Conservation (phyloP, 2,113 vertebrate genomes). For the Pseudolaguvia tuberculata region DNA sequence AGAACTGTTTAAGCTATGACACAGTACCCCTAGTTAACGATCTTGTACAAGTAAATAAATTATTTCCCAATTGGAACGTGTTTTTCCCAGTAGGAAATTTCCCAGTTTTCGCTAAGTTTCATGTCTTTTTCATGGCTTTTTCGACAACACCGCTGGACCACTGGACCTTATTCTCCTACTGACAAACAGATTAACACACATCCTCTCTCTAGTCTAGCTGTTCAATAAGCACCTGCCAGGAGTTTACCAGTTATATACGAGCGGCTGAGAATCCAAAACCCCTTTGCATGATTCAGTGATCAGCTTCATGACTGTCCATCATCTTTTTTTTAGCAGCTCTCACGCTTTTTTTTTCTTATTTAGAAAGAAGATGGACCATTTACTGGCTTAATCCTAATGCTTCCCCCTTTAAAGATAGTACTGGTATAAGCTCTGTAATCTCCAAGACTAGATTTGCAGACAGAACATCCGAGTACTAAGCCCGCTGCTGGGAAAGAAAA, state of each 20-base stretch:
- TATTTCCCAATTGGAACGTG: too few species aligned
- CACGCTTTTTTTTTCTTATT: too few species aligned
- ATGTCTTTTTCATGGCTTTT: too few species aligned
- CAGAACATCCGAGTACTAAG: slow-evolving; percentile 57
- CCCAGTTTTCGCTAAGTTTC: too few species aligned
- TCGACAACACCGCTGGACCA: not conserved
- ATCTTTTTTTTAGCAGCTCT: not conserved
- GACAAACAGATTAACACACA: slow-evolving; percentile 24
- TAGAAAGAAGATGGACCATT: slow-evolving; percentile 44
- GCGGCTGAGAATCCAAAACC: not conserved
- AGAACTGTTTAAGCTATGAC: too few species aligned
- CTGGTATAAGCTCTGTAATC: slow-evolving; percentile 58
- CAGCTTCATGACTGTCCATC: slow-evolving; percentile 5
- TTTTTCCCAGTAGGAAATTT: too few species aligned
- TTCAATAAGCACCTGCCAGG: slow-evolving; percentile 7
- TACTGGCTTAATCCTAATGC: slow-evolving; percentile 51
- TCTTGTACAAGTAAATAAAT: too few species aligned
- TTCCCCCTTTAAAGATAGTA: slow-evolving; percentile 46
- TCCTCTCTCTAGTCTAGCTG: not conserved
- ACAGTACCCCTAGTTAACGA: too few species aligned
- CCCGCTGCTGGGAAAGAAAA: slow-evolving; percentile 67
- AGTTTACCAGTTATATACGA: not conserved
- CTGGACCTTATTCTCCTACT: slow-evolving; percentile 6
- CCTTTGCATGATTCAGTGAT: not conserved
- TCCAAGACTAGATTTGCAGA: slow-evolving; percentile 49